Evolutionary conservation across 2,797 vertebrate genomes (phyloP).

Genomic region (Sebastes minor): DNA sequence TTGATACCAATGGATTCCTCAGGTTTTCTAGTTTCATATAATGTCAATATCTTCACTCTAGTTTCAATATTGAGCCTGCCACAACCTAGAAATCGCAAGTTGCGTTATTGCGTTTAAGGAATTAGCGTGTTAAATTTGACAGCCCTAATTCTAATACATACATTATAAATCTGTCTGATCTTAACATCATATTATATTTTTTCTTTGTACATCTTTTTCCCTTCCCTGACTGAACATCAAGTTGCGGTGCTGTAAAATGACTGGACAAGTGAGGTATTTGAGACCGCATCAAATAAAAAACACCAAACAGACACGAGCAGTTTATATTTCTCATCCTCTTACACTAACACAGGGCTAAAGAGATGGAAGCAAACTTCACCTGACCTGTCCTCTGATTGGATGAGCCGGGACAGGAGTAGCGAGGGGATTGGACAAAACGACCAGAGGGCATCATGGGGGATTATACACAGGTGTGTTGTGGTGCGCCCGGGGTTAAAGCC

Average conservation of each 20-base stretch:
- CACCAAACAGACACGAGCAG: constrained; percentile 1
- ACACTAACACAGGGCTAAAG: constrained; percentile 49
- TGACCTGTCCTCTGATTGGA: constrained; percentile 72
- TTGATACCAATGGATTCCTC: too few relatives aligned
- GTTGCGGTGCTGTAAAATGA: neutral
- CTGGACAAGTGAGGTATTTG: constrained; percentile 9
- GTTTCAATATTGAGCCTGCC: too few relatives aligned
- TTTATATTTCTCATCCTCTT: constrained; percentile 47
- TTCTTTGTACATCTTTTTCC: neutral
- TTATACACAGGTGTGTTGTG: constrained; percentile 80
- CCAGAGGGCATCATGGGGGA: constrained; percentile 78
- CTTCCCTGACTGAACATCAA: neutral
- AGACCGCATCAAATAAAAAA: constrained; percentile 25
- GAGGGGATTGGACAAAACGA: constrained; percentile 67
- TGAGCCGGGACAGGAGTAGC: constrained; percentile 54
- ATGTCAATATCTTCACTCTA: too few relatives aligned
- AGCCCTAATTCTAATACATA: neutral
- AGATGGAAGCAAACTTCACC: constrained; percentile 64
- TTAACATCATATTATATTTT: neutral
- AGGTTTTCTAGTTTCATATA: too few relatives aligned
- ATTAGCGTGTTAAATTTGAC: too few relatives aligned
- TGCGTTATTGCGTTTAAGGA: too few relatives aligned
- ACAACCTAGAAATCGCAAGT: too few relatives aligned
- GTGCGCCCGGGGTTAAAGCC: constrained; percentile 74
- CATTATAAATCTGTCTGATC: neutral